Conservation (phyloP, 2,888 invertebrate species). For the Orthosia cruda region DNA sequence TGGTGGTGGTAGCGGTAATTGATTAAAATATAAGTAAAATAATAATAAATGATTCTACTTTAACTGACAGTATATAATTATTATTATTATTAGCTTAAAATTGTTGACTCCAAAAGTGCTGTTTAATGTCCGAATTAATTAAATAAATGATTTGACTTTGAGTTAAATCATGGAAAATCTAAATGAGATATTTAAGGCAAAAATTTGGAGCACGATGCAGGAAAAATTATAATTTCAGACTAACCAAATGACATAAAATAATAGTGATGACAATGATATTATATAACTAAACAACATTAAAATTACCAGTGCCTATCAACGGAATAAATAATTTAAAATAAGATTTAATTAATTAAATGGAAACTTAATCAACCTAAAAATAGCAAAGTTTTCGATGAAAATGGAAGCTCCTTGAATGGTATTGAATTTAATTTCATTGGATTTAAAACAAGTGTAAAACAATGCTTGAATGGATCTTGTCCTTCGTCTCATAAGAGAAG, state of each 20-base stretch:
- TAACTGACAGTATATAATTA: too few relatives aligned
- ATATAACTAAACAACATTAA: too few relatives aligned
- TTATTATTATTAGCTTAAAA: too few relatives aligned
- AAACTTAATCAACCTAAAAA: constrained; percentile 1
- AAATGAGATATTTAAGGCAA: not conserved
- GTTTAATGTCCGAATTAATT: not conserved
- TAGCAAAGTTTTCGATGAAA: not conserved
- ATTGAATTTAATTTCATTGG: constrained; percentile 53
- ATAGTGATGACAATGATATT: too few relatives aligned
- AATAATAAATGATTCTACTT: not conserved
- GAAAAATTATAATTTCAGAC: too few relatives aligned
- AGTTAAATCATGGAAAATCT: too few relatives aligned
- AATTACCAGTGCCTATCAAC: too few relatives aligned
- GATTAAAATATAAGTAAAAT: not conserved
- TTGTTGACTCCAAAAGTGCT: too few relatives aligned
- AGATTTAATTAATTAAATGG: not conserved
- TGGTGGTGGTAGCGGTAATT: too few relatives aligned
- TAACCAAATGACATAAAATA: too few relatives aligned
- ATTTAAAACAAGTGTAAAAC: constrained; percentile 53
- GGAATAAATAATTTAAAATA: not conserved
- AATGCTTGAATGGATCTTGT: constrained; percentile 33
- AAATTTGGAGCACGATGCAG: not conserved
- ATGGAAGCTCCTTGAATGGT: not conserved
- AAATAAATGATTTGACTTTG: too few relatives aligned
- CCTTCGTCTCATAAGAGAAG: constrained; percentile 38